Evolutionary conservation across 2,888 invertebrate species (phyloP), one percentile per base, ranked within the genome.

Genomic region (Microctonus brassicae): DNA sequence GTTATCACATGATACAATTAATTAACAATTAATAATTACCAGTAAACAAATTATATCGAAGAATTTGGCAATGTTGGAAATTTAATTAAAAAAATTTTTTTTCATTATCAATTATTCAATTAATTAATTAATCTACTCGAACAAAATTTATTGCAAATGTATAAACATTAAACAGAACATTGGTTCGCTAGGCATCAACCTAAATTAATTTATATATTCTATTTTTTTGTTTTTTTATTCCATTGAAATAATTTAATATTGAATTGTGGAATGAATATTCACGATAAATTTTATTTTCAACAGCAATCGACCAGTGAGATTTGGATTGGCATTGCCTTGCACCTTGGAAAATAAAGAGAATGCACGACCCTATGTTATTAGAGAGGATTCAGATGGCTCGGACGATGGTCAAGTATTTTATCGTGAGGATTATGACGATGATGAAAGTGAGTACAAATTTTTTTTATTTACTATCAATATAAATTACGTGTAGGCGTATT

Each of bases 311-410:
- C 94, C 95, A 76, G 94, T 94, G 85, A 93, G 95, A 86, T 93
- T 93, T 85, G 92, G 92, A 77, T 88, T 92, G 77, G 90, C 91
- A 75, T 88, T 94, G 84, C 93, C 94, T 73, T 93, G 93, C 86
- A 93, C 94, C 57, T 88, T 92, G 84, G 96, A 96, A 87, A 95
- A 96, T 89, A 96, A 96, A 88, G 96, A 96, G 88, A 95, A 95
- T 85, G 91, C 95, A 65, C 91, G 94, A 80, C 95, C 95, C 73
- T 94, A 93, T 90, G 90, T 92, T 80, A 92, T 92, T 83, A 90
- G 91, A 76, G 92, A 93, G 83, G 92, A 92, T 81, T 83, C 84
- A 55, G 88, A 88, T 73, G 93, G 93, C 80, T 90, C 91, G 58
- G 90, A 89, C 76, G 90, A 90, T 86, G 83, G 90, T 84, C 84